Evolutionary conservation across 2,888 invertebrate genomes (phyloP).

Genomic region (Epirrhoe alternata): DNA sequence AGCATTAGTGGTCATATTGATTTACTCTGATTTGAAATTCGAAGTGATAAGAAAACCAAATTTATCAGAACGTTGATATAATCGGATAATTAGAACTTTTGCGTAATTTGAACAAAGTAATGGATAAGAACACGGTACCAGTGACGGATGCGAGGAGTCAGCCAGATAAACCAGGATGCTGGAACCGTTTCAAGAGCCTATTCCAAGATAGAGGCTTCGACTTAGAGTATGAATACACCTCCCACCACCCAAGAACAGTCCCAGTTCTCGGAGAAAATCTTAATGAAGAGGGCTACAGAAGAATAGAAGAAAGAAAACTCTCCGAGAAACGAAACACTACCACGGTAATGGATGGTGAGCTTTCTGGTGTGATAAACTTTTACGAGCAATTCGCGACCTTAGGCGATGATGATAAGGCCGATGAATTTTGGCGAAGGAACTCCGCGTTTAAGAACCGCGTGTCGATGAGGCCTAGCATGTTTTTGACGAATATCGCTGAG

Average conservation of each 20-base stretch:
- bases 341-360: slow-evolving; percentile 58
- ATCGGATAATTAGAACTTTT: slow-evolving; percentile 34
- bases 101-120: slow-evolving; percentile 20
- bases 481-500: slow-evolving; percentile 75
- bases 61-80: slow-evolving; percentile 28
- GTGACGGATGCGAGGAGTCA: slow-evolving; percentile 34
- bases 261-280: slow-evolving; percentile 54
- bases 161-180: slow-evolving; percentile 62
- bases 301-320: slow-evolving; percentile 57
- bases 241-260: slow-evolving; percentile 37
- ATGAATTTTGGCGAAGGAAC: slow-evolving; percentile 58
- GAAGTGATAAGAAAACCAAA: slow-evolving; percentile 27
- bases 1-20: slow-evolving; percentile 26
- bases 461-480: slow-evolving; percentile 74
- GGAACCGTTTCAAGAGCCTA: slow-evolving; percentile 72
- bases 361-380: slow-evolving; percentile 67
- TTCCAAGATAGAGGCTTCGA: slow-evolving; percentile 79
- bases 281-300: slow-evolving; percentile 62
- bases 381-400: slow-evolving; percentile 78
- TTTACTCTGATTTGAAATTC: slow-evolving; percentile 24
- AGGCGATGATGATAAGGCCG: slow-evolving; percentile 65
- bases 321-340: slow-evolving; percentile 43
- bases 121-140: slow-evolving; percentile 46
- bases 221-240: slow-evolving; percentile 71
- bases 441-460: slow-evolving; percentile 64